Evolutionary conservation across 2,888 invertebrate genomes (phyloP), one percentile per base, ranked within the genome.

Genomic region (Lutraria lutraria): DNA sequence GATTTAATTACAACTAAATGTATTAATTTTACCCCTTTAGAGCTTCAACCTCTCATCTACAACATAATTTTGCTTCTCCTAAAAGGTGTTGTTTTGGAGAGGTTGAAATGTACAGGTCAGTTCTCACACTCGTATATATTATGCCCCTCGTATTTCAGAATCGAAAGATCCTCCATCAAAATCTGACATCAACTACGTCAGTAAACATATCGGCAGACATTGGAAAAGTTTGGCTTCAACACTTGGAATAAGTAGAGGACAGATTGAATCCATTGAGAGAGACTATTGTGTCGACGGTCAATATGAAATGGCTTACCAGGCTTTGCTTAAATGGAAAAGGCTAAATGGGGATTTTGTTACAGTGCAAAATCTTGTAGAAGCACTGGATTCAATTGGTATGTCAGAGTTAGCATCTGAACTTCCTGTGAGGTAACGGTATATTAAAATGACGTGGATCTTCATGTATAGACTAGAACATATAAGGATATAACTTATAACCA

Each of bases 271-370:
- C 1, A 88, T 91, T 21, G 89, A 89, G 60, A 56, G 86, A 19
- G 91, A 91, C 79, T 91, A 52, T 82, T 80, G 79, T 54, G 54
- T 84, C 2, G 91, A 91, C 25, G 91, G 91, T 21, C 56, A 84
- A n/a, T 91, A 89, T 79, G 91, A 91, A 79, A 91, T 91, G 91
- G 84, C 89, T 15, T 91, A 88, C 82, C 91, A 91, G 83, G 72
- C 87, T 60, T 81, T 91, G 54, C 29, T 88, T 21, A 91, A 88
- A 87, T 91, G 91, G 91, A 68, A 81, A 52, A 63, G 89, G 76
- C 84, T 72, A 53, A 53, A 83, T 29, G 89, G 81, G 6, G 85
- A 54, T 60, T 56, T 52, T 16, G 91, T 81, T 21, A 89, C 86
- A 12, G 21, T 91, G 10, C 68, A 81, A 6, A 83, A 88, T 53